Evolutionary conservation across 2,113 vertebrate genomes (phyloP).

Genomic region (Pterocles burchelli): DNA sequence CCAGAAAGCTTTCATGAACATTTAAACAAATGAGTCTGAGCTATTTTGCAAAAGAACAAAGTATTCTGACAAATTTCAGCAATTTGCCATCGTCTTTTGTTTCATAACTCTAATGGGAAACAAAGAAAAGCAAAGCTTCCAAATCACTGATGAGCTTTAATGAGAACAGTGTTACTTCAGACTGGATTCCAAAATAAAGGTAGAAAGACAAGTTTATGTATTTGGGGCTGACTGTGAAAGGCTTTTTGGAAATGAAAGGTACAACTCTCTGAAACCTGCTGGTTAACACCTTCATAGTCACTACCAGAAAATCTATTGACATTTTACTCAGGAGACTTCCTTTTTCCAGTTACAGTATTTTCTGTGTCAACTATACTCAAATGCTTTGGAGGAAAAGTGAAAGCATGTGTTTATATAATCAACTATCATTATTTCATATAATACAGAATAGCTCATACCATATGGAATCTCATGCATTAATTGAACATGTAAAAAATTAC

Average conservation of each 20-base stretch:
- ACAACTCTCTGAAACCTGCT: accelerated
- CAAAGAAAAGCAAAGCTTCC: conserved; percentile 39
- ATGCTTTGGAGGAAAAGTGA: neutral
- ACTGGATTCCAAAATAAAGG: neutral
- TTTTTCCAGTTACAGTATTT: neutral
- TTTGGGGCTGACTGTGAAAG: neutral
- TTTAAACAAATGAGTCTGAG: neutral
- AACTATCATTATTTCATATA: neutral
- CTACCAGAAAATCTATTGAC: neutral
- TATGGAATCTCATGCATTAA: neutral
- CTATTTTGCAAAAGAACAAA: conserved; percentile 47
- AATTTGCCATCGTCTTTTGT: conserved; percentile 36
- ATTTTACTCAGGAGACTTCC: neutral
- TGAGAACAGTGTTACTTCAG: neutral
- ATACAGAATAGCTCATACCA: neutral
- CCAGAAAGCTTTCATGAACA: conserved; percentile 41
- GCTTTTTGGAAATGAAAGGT: neutral
- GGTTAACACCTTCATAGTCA: neutral
- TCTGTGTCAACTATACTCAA: neutral
- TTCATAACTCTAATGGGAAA: conserved; percentile 44
- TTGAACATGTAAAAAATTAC: accelerated
- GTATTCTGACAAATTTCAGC: conserved; percentile 14
- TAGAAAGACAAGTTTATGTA: neutral
- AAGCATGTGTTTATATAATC: neutral
- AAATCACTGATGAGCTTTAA: neutral